Conservation (phyloP, 2,797 vertebrate species). For the Leptoclinus maculatus region DNA sequence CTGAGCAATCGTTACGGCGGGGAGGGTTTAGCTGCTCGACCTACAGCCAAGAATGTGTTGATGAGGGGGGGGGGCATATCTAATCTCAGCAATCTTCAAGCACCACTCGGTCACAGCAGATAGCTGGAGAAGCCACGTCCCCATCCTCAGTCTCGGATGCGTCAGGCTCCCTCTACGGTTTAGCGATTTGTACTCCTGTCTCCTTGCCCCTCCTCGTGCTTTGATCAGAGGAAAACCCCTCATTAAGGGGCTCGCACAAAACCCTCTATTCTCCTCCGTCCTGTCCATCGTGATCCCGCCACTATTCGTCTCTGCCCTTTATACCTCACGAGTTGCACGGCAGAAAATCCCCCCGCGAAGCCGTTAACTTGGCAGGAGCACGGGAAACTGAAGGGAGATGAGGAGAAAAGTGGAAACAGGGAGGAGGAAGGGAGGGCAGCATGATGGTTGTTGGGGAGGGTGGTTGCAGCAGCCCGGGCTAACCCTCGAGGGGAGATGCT, state of each 20-base stretch:
- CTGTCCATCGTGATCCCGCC: conserved; percentile 13
- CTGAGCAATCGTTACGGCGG: conserved; percentile 18
- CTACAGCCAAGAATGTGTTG: conserved; percentile 48
- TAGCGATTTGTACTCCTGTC: conserved; percentile 34
- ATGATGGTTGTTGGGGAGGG: neutral
- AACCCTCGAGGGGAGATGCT: conserved; percentile 50
- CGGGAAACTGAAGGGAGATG: conserved; percentile 23
- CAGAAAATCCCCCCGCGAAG: conserved; percentile 24
- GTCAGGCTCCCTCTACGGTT: conserved; percentile 16
- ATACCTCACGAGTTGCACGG: neutral
- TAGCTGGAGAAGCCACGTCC: conserved; percentile 31
- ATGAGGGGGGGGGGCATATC: conserved; percentile 38
- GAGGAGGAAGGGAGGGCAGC: conserved; percentile 9
- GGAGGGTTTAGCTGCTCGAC: conserved; percentile 20
- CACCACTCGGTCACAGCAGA: conserved; percentile 49
- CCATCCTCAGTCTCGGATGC: conserved; percentile 33
- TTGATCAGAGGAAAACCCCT: conserved; percentile 57
- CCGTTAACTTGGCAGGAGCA: conserved; percentile 28
- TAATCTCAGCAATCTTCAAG: conserved; percentile 64
- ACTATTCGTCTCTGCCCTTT: neutral
- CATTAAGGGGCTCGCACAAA: conserved; percentile 36
- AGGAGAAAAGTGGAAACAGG: conserved; percentile 33
- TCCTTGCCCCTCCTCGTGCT: conserved; percentile 24
- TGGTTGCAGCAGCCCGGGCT: conserved; percentile 59
- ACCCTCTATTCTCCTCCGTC: conserved; percentile 9